These are phyloP conservation scores for Clupea harengus DNA, from an alignment of 2,113 vertebrate species.

Conservation along the genomic window DNA sequence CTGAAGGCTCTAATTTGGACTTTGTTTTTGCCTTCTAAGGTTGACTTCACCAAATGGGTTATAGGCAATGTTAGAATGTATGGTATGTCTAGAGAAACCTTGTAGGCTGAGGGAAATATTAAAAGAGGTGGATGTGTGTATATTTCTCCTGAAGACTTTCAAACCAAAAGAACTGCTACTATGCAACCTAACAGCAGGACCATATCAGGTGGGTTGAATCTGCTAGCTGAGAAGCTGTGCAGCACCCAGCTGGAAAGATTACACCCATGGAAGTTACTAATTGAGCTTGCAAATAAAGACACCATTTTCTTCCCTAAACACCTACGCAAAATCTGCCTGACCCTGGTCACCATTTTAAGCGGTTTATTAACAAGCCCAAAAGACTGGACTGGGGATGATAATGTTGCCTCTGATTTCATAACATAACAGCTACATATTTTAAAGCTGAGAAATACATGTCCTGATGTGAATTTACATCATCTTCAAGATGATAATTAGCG, in stretches of 20 bases:
- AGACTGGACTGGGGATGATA: neutral
- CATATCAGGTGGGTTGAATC: neutral
- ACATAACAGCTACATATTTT: neutral
- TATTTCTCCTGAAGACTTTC: neutral
- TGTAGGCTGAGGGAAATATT: neutral
- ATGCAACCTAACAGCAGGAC: neutral
- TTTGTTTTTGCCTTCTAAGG: neutral
- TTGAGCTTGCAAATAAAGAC: neutral
- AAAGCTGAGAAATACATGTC: neutral
- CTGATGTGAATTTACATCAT: neutral
- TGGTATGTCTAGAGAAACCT: neutral
- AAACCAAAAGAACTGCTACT: neutral
- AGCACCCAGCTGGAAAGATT: neutral
- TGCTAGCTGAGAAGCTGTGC: neutral
- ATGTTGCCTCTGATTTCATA: neutral
- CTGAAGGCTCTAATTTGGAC: neutral
- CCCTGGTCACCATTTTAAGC: neutral
- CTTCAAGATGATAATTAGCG: neutral
- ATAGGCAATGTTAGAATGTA: no score
- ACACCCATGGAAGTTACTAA: neutral
- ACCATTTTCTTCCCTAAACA: neutral
- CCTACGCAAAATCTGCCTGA: neutral
- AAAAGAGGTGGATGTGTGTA: neutral
- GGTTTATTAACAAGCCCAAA: neutral
- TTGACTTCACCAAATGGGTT: no score